Percentiles rank a stretch among this genome's conserved stretches.
Conservation (phyloP, 2,888 invertebrate genomes). For the Drosophila imparisetae region DNA sequence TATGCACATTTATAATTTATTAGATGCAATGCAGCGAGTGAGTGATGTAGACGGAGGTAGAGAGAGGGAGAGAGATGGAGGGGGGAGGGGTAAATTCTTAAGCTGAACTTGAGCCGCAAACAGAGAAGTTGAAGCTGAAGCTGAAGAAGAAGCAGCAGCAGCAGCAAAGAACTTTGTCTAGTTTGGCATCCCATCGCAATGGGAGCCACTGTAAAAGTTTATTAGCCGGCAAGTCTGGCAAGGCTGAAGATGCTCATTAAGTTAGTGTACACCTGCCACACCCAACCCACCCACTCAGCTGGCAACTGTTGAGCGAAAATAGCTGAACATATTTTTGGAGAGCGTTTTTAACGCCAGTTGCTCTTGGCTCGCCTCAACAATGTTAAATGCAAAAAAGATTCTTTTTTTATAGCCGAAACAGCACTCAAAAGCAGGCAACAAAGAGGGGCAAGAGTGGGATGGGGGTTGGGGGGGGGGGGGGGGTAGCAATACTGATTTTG, state of each 20-base stretch:
- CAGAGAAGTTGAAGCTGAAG: not conserved
- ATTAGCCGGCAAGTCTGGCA: slow-evolving; percentile 39
- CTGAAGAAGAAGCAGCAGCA: not conserved
- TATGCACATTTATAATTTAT: not conserved
- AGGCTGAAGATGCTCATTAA: slow-evolving; percentile 41
- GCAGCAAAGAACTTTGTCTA: slow-evolving; percentile 32
- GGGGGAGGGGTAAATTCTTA: slow-evolving; percentile 32
- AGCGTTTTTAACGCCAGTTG: slow-evolving; percentile 27
- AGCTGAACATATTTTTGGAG: slow-evolving; percentile 43
- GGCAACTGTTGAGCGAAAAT: slow-evolving; percentile 36
- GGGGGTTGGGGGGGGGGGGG: too few species aligned
- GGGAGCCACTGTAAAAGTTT: slow-evolving; percentile 47
- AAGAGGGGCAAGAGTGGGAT: not conserved
- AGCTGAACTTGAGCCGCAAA: slow-evolving; percentile 37
- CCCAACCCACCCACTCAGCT: not conserved
- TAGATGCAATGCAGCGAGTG: not conserved
- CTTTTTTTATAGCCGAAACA: slow-evolving; percentile 38
- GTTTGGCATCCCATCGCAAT: slow-evolving; percentile 6
- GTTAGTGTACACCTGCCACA: not conserved
- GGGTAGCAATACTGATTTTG: slow-evolving; percentile 51
- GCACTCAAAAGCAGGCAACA: slow-evolving; percentile 60
- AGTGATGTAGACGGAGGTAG: not conserved
- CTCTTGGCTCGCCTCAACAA: slow-evolving; percentile 36
- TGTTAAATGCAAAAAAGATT: slow-evolving; percentile 68
- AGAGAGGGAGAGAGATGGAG: not conserved